Conservation (phyloP, 1,140 invertebrate genomes). For the Cotesia typhae region DNA sequence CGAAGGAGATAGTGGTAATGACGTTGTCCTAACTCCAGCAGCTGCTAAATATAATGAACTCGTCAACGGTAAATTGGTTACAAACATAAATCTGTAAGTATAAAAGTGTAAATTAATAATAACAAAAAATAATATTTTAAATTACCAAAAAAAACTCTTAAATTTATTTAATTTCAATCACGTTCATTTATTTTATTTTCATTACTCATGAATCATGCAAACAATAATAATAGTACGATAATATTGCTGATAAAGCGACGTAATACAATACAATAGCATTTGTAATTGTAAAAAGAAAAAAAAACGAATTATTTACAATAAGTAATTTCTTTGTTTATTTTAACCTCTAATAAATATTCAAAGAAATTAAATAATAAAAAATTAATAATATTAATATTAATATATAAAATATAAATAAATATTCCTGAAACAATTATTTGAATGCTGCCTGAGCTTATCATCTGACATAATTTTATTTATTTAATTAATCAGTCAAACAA, state of each 20-base stretch:
- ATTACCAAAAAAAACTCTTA: not conserved
- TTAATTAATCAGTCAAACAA: conserved; percentile 41
- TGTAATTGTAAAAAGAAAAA: too few species aligned
- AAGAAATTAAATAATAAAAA: not conserved
- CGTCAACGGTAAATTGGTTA: conserved; percentile 63
- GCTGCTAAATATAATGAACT: conserved; percentile 66
- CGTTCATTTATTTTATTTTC: not conserved
- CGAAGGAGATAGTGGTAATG: conserved; percentile 60
- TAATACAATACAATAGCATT: too few species aligned
- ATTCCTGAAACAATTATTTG: conserved; percentile 65
- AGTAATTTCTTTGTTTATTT: too few species aligned
- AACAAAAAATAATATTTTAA: not conserved
- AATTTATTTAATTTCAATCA: conserved; percentile 21
- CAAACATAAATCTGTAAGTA: conserved; percentile 69
- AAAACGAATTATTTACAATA: too few species aligned
- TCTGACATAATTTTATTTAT: conserved; percentile 39
- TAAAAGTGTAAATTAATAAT: not conserved
- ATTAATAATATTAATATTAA: conserved; percentile 3
- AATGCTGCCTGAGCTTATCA: conserved; percentile 64
- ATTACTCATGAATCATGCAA: too few species aligned
- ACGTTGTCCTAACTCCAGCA: conserved; percentile 63
- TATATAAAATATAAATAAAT: conserved; percentile 46
- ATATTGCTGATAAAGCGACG: too few species aligned
- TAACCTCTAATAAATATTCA: not conserved
- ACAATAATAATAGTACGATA: too few species aligned